These are phyloP conservation scores for Patella vulgata DNA, from an alignment of 1,140 invertebrate species.

Conservation along the genomic window DNA sequence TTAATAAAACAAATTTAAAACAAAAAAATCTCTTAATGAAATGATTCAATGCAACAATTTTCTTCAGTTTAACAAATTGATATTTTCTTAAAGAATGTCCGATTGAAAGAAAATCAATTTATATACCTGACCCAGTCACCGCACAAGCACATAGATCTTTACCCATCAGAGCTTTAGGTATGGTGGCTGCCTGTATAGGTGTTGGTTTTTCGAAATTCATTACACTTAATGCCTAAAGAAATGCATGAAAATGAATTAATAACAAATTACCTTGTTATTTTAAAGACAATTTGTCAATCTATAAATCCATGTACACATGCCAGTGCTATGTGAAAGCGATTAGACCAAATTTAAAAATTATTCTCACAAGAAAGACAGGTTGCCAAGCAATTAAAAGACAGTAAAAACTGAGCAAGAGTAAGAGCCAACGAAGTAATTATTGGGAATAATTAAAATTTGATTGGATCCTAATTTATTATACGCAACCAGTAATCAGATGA, in stretches of 20 bases:
- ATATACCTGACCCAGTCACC: slow-evolving; percentile 91
- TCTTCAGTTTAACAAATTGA: too few relatives aligned
- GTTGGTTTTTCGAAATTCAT: slow-evolving; percentile 93
- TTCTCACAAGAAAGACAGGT: background rate
- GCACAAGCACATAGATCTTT: slow-evolving; percentile 95
- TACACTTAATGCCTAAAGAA: slow-evolving; percentile 78
- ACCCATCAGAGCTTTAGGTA: slow-evolving; percentile 90
- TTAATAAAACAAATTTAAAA: background rate
- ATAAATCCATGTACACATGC: too few relatives aligned
- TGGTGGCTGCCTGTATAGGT: slow-evolving; percentile 94
- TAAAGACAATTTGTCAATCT: too few relatives aligned
- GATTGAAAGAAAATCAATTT: background rate
- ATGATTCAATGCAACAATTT: background rate
- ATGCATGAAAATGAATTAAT: slow-evolving; percentile 12
- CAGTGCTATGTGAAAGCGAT: too few relatives aligned
- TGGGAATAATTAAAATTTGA: too few relatives aligned
- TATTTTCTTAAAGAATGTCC: too few relatives aligned
- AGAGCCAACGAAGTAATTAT: too few relatives aligned
- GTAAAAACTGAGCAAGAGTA: too few relatives aligned
- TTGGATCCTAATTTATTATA: too few relatives aligned
- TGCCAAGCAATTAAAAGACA: too few relatives aligned
- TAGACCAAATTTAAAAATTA: background rate
- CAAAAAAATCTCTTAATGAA: background rate
- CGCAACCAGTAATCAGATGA: too few relatives aligned
- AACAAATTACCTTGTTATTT: background rate